Evolutionary conservation across 2,888 invertebrate species (phyloP).

Genomic region (Netelia melanura): DNA sequence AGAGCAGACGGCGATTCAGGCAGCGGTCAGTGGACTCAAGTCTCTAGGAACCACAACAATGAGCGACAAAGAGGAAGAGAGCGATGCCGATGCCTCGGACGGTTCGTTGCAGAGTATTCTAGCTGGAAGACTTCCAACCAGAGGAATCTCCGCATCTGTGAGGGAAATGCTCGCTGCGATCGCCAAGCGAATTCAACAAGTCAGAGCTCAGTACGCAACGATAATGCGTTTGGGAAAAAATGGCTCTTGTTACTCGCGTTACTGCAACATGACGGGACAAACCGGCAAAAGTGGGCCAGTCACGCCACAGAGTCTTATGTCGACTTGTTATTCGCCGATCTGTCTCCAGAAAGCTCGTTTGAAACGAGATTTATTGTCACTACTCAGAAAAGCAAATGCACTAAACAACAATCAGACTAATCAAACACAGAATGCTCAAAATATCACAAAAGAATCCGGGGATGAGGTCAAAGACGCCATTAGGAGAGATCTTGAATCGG

Average conservation of each 20-base stretch:
- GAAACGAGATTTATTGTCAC: conserved; percentile 88
- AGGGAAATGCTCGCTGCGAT: conserved; percentile 87
- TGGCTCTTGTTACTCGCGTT: conserved; percentile 90
- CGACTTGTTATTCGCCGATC: conserved; percentile 92
- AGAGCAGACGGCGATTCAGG: conserved; percentile 66
- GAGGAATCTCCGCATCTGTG: conserved; percentile 79
- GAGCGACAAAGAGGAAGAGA: conserved; percentile 85
- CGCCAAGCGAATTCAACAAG: conserved; percentile 89
- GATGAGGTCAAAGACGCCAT: conserved; percentile 86
- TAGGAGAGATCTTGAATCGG: conserved; percentile 87
- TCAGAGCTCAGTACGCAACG: conserved; percentile 90
- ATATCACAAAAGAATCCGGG: conserved; percentile 69
- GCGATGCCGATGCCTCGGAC: conserved; percentile 74
- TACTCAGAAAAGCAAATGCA: conserved; percentile 88
- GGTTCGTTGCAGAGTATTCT: conserved; percentile 76
- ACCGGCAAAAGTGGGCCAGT: conserved; percentile 85
- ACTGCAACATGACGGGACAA: conserved; percentile 87
- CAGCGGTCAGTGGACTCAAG: conserved; percentile 1
- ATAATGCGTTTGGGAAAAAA: conserved; percentile 90
- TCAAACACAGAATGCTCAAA: neutral
- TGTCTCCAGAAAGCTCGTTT: conserved; percentile 91
- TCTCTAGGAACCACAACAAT: neutral
- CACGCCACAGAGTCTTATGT: conserved; percentile 86
- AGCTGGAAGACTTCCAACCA: conserved; percentile 77
- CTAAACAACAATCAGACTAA: conserved; percentile 79